Base-by-base conservation (phyloP, 1,140 invertebrate species). In the Neodiprion fabricii region DNA sequence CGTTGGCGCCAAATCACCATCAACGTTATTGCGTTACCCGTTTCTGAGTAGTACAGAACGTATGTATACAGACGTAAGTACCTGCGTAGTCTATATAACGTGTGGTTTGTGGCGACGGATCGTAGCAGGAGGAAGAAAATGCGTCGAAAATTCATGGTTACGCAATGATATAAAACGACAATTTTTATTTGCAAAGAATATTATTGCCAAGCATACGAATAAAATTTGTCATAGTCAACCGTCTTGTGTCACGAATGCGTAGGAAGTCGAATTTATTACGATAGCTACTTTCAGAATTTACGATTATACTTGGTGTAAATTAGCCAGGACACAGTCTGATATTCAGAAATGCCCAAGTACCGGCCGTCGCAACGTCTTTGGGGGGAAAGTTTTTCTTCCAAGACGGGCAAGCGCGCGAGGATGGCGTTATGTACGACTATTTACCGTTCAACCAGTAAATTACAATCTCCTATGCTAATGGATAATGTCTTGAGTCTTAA, bases 211-310 rank as follows among this genome's bases (percentile, higher is more conserved):
- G n/a, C 53, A 61, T 12, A 17, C 53, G 23, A 82, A 78, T 83
- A 82, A 82, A 83, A 80, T 83, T 82, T 83, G 77, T 79, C 78
- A 80, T 61, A 71, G 61, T 73, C 72, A 73, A 48, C 12, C 23
- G 61, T 4, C 7, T 66, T 67, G 23, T 48, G 47, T 68, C 28
- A 23, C 66, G 72, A 14, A 40, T 48, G 74, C 74, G 74, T 75
- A 75, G 70, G 74, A 71, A 65, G 74, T 79, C 76, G 71, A 76
- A 76, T 82, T 82, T 81, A 82, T 77, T 71, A 71, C 49, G 71
- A 66, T 65, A 71, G 48, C 65, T 23, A 21, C 49, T 66, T 48
- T 76, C 21, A 17, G 70, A 67, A 80, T 81, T 83, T 80, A 83
- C 74, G 80, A 66, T 81, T 81, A 81, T 83, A 78, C 53, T 61